Conservation (phyloP, 2,888 invertebrate species). For the Reticulitermes lucifugus region DNA sequence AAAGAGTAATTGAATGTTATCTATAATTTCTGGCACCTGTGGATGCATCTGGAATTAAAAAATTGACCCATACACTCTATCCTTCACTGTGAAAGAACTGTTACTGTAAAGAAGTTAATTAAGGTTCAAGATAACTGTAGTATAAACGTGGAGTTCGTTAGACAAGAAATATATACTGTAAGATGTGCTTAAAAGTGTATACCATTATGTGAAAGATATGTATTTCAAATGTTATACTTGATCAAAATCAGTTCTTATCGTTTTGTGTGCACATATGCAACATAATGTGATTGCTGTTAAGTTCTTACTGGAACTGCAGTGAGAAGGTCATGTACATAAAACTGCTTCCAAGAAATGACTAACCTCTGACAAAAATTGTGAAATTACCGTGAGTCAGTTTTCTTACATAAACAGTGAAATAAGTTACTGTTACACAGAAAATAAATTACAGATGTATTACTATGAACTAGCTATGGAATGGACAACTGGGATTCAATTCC, state of each 20-base stretch:
- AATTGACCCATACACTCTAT: neutral
- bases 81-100: neutral
- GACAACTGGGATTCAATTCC: no score
- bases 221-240: neutral
- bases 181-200: constrained; percentile 7
- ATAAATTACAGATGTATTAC: no score
- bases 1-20: neutral
- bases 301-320: no score
- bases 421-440: no score
- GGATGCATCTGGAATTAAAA: neutral
- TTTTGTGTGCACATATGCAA: neutral
- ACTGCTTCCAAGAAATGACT: no score
- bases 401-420: no score
- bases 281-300: neutral
- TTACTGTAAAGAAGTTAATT: neutral
- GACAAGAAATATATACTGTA: neutral
- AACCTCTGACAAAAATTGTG: no score
- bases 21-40: neutral
- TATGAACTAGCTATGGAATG: no score
- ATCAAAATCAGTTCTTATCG: neutral
- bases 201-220: neutral
- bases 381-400: no score
- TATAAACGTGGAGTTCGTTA: neutral
- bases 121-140: neutral
- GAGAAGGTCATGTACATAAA: no score